Base-by-base conservation (phyloP, 2,888 invertebrate genomes). In the Microplitis manilae region DNA sequence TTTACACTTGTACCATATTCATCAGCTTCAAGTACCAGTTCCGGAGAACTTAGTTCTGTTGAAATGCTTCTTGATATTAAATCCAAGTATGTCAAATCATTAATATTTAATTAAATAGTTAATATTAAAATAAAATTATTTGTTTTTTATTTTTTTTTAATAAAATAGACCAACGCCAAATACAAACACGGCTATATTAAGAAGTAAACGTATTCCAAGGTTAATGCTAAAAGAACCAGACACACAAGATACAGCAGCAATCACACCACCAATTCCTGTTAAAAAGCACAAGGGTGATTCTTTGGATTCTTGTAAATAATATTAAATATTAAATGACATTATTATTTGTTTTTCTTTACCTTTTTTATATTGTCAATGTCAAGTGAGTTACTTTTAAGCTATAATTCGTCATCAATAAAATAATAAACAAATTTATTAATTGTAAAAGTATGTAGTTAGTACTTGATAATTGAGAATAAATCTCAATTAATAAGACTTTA, bases 271-370 rank as follows among this genome's bases (percentile, higher is more conserved):
- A 50, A 13, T 50, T 50, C 50, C 50, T 50, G 13, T 50, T 13
- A 90, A 89, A 82, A 90, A 87, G 82, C 86, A 85, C 83, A 90
- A 90, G 83, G 86, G 86, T 61, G 89, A 89, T 60, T 83, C 83
- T 64, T 60, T 60, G 81, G 87, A 89, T 86, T 86, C 88, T 83
- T 90, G 89, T 90, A 90, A 89, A 90, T 90, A 89, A 89, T 50
- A 50, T 50, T 50, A 50, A 50, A 50, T 50, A 50, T 30, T 50
- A 50, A 50, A 50, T 13, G 4, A 50, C 50, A 50, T 50, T 50
- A 88, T 83, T 83, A 86, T 86, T 73, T 76, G 72, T 41, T 41
- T 41, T 41, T 41, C 9, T 9, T 41, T 41, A 41, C 41, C 41
- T 6, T 41, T 41, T 41, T 41, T 41, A 9, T 41, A 9, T 41